Evolutionary conservation across 2,888 invertebrate species (phyloP).

Genomic region (Junonia oenone): DNA sequence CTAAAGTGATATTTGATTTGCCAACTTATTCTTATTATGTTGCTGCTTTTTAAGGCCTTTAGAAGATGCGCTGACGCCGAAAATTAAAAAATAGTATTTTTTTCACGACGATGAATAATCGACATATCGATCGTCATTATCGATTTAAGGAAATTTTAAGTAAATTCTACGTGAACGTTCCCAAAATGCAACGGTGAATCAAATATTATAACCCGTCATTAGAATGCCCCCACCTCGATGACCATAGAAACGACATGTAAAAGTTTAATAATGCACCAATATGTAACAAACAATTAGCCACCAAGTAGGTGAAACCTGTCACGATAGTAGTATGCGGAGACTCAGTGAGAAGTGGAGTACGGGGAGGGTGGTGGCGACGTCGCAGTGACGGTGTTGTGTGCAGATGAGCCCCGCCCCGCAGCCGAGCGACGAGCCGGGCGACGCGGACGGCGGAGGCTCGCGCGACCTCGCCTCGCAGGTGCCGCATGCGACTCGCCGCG

Average conservation of each 20-base stretch:
- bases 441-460: constrained; percentile 61
- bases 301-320: constrained; percentile 38
- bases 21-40: constrained; percentile 60
- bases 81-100: constrained; percentile 2
- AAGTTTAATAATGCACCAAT: constrained; percentile 26
- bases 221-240: constrained; percentile 13
- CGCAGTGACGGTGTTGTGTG: constrained; percentile 75
- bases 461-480: constrained; percentile 75
- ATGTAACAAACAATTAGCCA: constrained; percentile 30
- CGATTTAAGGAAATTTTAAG: not conserved
- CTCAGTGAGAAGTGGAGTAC: constrained; percentile 75
- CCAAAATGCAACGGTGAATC: constrained; percentile 19
- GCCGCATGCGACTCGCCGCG: constrained; percentile 55
- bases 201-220: constrained; percentile 25
- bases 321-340: constrained; percentile 58
- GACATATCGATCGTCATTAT: not conserved
- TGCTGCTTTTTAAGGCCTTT: constrained; percentile 71
- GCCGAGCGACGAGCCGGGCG: constrained; percentile 68
- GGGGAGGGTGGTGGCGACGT: constrained; percentile 64
- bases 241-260: constrained; percentile 19
- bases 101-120: not conserved
- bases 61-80: constrained; percentile 56
- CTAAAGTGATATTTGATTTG: constrained; percentile 60
- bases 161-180: not conserved
- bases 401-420: constrained; percentile 76